Percentiles rank a stretch among this genome's conserved stretches.
phyloP scores from a whole-genome alignment of 2,888 invertebrate species.

The Myopa tessellatipennis region DNA sequence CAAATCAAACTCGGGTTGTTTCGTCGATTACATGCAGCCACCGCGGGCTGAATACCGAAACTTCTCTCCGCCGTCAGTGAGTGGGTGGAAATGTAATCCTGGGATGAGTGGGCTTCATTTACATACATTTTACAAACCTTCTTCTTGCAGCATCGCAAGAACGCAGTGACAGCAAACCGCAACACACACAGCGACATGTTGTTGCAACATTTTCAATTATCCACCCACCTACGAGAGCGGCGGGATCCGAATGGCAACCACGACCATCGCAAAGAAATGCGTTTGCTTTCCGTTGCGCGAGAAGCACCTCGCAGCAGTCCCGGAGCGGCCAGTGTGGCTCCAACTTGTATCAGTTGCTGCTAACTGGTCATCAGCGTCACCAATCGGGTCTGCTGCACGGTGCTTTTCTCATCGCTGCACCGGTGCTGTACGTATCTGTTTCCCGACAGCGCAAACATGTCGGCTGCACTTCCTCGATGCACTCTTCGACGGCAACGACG shows the following conservation, averaged over 20 bases:
- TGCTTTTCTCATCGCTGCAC: background rate
- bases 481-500: background rate
- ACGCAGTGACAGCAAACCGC: background rate
- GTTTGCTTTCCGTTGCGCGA: background rate
- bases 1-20: no score
- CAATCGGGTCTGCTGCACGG: background rate
- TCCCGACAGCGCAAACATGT: constrained; percentile 7
- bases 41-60: background rate
- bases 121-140: constrained; percentile 18
- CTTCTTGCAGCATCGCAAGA: background rate
- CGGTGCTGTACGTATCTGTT: background rate
- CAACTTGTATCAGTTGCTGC: no score
- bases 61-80: constrained; percentile 6
- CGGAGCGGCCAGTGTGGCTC: no score
- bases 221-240: constrained; percentile 1
- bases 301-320: background rate
- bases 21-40: background rate
- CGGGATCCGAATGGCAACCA: background rate
- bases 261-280: background rate
- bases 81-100: constrained; percentile 23
- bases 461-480: constrained; percentile 20
- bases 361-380: no score
- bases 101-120: constrained; percentile 16
- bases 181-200: constrained; percentile 1
- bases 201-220: constrained; percentile 1